phyloP scores from a whole-genome alignment of 2,797 vertebrate species.

The Morus bassanus region DNA sequence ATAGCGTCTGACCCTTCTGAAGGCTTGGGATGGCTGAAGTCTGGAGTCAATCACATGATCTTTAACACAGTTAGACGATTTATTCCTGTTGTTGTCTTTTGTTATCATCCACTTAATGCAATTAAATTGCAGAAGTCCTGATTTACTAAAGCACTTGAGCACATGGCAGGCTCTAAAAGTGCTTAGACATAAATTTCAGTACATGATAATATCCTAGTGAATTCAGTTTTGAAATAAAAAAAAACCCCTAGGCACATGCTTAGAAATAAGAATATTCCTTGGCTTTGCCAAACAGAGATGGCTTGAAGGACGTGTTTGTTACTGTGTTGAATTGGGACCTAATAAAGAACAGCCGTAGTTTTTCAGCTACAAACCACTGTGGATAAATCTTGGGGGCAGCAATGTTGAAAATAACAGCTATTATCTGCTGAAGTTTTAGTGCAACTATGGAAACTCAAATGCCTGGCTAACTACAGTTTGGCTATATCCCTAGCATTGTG shows the following conservation, averaged over 20 bases:
- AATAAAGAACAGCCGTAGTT: constrained; percentile 44
- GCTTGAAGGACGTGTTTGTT: not conserved
- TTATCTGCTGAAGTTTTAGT: constrained; percentile 32
- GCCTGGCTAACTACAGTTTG: constrained; percentile 14
- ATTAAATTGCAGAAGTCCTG: constrained; percentile 16
- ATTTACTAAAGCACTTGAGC: constrained; percentile 13
- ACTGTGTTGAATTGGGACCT: constrained; percentile 37
- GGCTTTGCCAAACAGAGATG: constrained; percentile 16
- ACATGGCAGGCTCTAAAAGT: not conserved
- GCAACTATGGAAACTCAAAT: constrained; percentile 27
- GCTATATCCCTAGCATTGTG: constrained; percentile 1
- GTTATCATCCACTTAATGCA: constrained; percentile 52
- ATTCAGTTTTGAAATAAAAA: constrained; percentile 6
- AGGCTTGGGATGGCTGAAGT: constrained; percentile 13
- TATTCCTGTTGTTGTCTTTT: constrained; percentile 50
- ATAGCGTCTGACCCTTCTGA: constrained; percentile 11
- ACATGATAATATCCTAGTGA: not conserved
- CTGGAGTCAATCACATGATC: constrained; percentile 57
- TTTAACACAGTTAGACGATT: constrained; percentile 25
- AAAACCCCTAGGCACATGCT: not conserved
- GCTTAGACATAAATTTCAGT: constrained; percentile 17
- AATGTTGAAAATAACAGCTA: constrained; percentile 50
- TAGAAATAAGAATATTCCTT: constrained; percentile 34
- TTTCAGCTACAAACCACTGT: constrained; percentile 45
- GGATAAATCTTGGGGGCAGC: constrained; percentile 38